These are phyloP conservation scores for Phrixothrix hirtus DNA, from an alignment of 2,888 invertebrate genomes.

Conservation along the genomic window DNA sequence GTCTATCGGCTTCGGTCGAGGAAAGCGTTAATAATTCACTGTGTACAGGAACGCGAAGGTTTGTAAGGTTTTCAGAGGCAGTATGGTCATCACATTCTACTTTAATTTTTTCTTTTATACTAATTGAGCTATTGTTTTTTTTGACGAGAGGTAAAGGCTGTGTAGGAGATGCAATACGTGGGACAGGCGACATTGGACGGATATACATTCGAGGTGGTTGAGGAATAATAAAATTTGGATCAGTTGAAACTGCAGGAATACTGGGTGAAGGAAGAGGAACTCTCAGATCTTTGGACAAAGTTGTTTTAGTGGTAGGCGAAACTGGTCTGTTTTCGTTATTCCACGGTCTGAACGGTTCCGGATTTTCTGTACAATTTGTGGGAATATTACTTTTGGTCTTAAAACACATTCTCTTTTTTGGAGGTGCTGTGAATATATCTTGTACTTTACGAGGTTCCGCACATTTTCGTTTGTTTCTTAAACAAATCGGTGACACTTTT, in stretches of 20 bases:
- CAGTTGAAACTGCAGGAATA: conserved; percentile 6
- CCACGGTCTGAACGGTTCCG: conserved; percentile 68
- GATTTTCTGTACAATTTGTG: conserved; percentile 26
- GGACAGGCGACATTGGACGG: conserved; percentile 46
- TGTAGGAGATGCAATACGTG: conserved; percentile 42
- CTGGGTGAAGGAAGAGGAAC: conserved; percentile 11
- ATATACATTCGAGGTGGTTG: conserved; percentile 37
- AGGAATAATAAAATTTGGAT: conserved; percentile 21
- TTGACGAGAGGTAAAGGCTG: conserved; percentile 29
- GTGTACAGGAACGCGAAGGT: conserved; percentile 48
- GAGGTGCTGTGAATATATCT: conserved; percentile 59
- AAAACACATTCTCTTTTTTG: conserved; percentile 72
- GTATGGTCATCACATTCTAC: conserved; percentile 34
- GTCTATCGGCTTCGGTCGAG: conserved; percentile 45
- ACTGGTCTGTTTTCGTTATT: conserved; percentile 49
- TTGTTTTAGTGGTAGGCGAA: conserved; percentile 2
- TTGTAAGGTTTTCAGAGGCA: conserved; percentile 40
- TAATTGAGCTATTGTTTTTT: conserved; percentile 8
- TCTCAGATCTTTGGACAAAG: conserved; percentile 8
- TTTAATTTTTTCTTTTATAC: conserved; percentile 19
- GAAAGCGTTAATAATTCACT: conserved; percentile 41
- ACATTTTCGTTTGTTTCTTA: conserved; percentile 69
- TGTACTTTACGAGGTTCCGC: conserved; percentile 68
- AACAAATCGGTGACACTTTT: conserved; percentile 63
- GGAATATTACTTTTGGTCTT: conserved; percentile 48